Evolutionary conservation across 1,140 invertebrate species (phyloP).

Genomic region (Aphis gossypii): DNA sequence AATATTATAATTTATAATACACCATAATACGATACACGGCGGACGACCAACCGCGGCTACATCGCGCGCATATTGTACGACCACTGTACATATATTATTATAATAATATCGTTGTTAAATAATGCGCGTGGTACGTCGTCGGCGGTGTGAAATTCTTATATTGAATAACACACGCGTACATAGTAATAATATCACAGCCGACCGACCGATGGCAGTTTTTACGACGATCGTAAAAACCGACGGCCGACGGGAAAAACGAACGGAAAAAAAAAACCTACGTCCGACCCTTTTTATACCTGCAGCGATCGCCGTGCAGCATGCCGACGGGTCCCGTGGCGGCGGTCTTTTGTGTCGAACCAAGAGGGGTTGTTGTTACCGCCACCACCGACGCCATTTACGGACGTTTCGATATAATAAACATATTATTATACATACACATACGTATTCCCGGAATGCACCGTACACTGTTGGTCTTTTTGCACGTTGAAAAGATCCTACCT

Average conservation of each 20-base stretch:
- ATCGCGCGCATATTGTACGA: not conserved
- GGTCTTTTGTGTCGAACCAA: constrained; percentile 15
- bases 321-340: not conserved
- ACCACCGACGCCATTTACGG: not conserved
- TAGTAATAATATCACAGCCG: not conserved
- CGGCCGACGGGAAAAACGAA: not conserved
- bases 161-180: not conserved
- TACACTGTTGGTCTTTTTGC: not conserved
- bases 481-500: not conserved
- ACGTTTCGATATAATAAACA: not conserved
- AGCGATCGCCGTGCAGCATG: not conserved
- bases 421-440: not conserved
- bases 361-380: not conserved
- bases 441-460: not conserved
- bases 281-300: constrained; percentile 22
- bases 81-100: not conserved
- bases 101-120: not conserved
- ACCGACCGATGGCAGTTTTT: not conserved
- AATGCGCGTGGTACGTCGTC: not conserved
- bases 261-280: not conserved
- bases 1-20: no score
- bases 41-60: no score
- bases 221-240: constrained; percentile 11
- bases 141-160: not conserved
- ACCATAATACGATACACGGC: no score